Conservation (phyloP, 1,140 invertebrate species). For the Planococcus citri region DNA sequence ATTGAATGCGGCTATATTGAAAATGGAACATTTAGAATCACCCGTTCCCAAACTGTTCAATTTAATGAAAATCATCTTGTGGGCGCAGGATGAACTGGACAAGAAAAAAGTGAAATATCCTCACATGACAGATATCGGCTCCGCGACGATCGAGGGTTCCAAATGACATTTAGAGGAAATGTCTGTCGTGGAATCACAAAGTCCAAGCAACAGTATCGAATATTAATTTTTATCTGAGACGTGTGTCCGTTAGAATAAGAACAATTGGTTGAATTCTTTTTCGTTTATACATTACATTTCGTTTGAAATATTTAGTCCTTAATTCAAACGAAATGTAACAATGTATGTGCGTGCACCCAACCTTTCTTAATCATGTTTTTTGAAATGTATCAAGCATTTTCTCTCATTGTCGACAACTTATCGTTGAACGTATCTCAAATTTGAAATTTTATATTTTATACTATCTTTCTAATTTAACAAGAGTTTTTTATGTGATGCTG, state of each 20-base stretch:
- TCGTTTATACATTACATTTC: no score
- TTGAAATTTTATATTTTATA: no score
- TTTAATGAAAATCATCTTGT: slow-evolving; percentile 81
- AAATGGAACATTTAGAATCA: slow-evolving; percentile 76
- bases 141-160: slow-evolving; percentile 61
- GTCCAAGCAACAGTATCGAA: slow-evolving; percentile 16
- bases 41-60: slow-evolving; percentile 82
- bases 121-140: slow-evolving; percentile 79
- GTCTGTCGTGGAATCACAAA: slow-evolving; percentile 15
- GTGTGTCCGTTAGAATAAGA: neutral
- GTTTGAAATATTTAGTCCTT: no score
- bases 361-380: no score
- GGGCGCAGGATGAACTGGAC: slow-evolving; percentile 90
- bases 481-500: no score
- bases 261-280: no score
- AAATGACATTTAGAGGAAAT: slow-evolving; percentile 39
- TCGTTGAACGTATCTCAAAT: no score
- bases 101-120: slow-evolving; percentile 87
- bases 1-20: slow-evolving; percentile 88
- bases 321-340: no score
- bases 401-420: no score
- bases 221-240: neutral
- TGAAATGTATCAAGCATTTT: no score
- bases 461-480: no score
- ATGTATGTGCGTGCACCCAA: no score